phyloP scores from a whole-genome alignment of 2,888 invertebrate genomes.

The Hypsopygia costalis region DNA sequence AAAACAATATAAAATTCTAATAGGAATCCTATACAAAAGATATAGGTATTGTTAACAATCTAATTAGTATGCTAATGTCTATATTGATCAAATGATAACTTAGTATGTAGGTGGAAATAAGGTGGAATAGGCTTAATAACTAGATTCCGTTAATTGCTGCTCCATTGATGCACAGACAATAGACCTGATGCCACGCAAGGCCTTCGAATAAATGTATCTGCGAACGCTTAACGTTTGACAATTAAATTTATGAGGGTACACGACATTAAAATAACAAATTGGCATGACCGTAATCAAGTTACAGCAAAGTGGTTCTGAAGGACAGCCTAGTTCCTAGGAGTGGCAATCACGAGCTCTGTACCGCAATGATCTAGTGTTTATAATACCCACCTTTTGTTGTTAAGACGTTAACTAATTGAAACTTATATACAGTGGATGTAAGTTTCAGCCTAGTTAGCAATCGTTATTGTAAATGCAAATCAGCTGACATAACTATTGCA shows the following conservation, averaged over 20 bases:
- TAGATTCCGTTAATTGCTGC: constrained; percentile 43
- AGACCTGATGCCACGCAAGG: constrained; percentile 43
- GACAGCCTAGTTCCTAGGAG: constrained; percentile 57
- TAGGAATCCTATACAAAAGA: background rate
- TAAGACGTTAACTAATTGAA: constrained; percentile 6
- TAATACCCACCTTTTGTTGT: constrained; percentile 27
- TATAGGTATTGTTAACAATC: constrained; percentile 16
- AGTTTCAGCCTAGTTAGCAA: constrained; percentile 6
- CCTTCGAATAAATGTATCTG: constrained; percentile 44
- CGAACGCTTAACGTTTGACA: constrained; percentile 43
- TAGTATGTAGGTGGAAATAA: constrained; percentile 28
- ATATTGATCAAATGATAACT: constrained; percentile 17
- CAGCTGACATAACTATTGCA: constrained; percentile 1
- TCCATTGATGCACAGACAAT: constrained; percentile 47
- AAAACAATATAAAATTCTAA: background rate
- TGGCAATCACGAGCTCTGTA: constrained; percentile 62
- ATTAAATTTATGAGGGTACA: constrained; percentile 51
- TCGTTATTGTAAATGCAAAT: too few relatives aligned
- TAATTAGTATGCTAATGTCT: constrained; percentile 31
- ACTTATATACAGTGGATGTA: constrained; percentile 8
- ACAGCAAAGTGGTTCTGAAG: constrained; percentile 59
- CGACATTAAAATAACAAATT: constrained; percentile 66
- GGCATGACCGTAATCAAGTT: constrained; percentile 53
- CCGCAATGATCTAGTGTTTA: constrained; percentile 44
- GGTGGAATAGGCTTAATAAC: constrained; percentile 39